Evolutionary conservation across 2,888 invertebrate species (phyloP), one percentile per base, ranked within the genome.

Genomic region (Hydroisotoma schaefferi): DNA sequence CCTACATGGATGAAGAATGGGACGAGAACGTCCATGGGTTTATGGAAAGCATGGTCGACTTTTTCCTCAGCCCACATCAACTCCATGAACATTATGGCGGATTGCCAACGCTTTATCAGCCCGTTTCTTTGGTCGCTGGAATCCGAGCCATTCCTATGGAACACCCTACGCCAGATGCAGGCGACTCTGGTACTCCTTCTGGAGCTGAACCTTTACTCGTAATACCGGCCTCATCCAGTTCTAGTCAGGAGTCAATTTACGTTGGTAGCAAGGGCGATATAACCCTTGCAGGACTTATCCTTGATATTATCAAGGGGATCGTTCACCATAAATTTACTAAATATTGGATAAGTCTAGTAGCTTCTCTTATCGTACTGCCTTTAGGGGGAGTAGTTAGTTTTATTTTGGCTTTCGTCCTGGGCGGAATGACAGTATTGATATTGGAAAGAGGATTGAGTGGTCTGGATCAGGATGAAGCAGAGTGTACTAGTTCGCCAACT

Each of bases 81-180:
- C 51, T 68, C 2, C 43, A 29, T 29, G 68, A 68, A 37, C 52
- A 46, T 29, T 57, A 48, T 47, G 28, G 43, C 2, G 59, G 59
- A 0, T 18, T 55, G 1, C 62, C 62, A 8, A 51, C 58, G 1
- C 52, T 62, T 1, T 62, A 62, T 27, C 54, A 58, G 20, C 57
- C 62, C n/a, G 55, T 55, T 2, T 37, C 55, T 23, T 12, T 55
- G 3, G 38, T 59, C n/a, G 23, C 38, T 5, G 49, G 49, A 4
- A 18, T 52, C 29, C n/a, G 52, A 33, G 20, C 15, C 2, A 52
- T 25, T 37, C 52, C 52, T 22, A 15, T 52, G 8, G 52, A 52
- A 6, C 52, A 22, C 25, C 10, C 20, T n/a, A 20, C 52, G 29
- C 52, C 29, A 27, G 46, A 47, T 23, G 47, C 33, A 22, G 25